These are phyloP conservation scores for Zeus faber DNA, from an alignment of 2,113 vertebrate genomes.

Conservation along the genomic window DNA sequence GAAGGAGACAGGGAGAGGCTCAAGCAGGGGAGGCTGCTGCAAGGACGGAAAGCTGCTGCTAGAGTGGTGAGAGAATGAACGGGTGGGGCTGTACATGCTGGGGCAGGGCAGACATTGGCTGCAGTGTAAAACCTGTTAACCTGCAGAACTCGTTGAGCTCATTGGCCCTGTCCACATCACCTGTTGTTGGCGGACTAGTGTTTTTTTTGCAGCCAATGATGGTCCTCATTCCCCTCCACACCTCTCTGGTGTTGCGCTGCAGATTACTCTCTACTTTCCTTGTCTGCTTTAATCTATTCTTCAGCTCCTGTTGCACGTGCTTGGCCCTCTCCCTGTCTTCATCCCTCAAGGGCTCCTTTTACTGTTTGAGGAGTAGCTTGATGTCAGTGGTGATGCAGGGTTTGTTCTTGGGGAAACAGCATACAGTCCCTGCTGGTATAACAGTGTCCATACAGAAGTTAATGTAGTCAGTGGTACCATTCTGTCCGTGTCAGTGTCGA, in stretches of 20 bases:
- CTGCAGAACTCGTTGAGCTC: too few species aligned
- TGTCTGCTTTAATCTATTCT: background rate
- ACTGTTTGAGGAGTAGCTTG: background rate
- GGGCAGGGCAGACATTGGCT: too few species aligned
- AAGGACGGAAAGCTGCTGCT: too few species aligned
- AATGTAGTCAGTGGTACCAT: background rate
- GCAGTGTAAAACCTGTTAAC: constrained; percentile 1
- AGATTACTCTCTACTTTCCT: background rate
- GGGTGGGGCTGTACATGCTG: too few species aligned
- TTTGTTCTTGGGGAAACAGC: background rate
- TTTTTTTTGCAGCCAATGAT: background rate
- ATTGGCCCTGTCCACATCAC: too few species aligned
- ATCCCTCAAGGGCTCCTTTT: background rate
- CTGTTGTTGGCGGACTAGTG: too few species aligned
- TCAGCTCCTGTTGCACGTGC: background rate
- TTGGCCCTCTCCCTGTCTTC: background rate
- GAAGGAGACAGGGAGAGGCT: too few species aligned
- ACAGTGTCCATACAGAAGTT: background rate
- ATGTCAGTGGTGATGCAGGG: background rate
- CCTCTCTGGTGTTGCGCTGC: background rate
- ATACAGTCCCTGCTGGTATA: background rate
- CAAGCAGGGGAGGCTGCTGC: too few species aligned
- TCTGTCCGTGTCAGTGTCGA: background rate
- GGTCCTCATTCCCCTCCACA: constrained; percentile 1
- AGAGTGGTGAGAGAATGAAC: too few species aligned